Evolutionary conservation across 2,888 invertebrate genomes (phyloP), one percentile per base, ranked within the genome.

Genomic region (Drosophila meridionalis): DNA sequence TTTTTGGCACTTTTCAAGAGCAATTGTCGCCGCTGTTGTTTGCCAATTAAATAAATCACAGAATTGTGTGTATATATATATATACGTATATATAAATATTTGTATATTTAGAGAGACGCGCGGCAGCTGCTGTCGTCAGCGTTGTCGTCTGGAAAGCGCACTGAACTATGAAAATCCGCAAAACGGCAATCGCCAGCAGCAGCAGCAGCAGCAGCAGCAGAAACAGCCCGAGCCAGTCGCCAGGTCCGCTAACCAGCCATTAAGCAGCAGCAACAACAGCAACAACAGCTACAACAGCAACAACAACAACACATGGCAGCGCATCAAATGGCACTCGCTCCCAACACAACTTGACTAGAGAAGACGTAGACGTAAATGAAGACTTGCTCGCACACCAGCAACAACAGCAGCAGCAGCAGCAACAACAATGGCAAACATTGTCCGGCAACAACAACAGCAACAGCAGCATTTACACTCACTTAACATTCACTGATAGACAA

Each of bases 111-210:
- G 60, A 61, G 30, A 72, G 53, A 57, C 38, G 38, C 74, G 70
- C 73, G 57, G 79, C 52, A 52, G 62, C 50, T 69, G 74, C 75
- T 82, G 81, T 82, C 79, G 81, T 83, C 73, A 69, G 75, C 77
- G 76, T 73, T 70, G 78, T 83, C 90, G 89, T 81, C 87, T 83
- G 89, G 85, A 90, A 90, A 90, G 88, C 90, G 84, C 90, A 90
- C 90, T 89, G 88, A 89, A 87, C 87, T 90, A 88, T 89, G 90
- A 89, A 89, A 82, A 81, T 80, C 78, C 78, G 82, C 80, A 79
- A 58, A 45, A 69, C 74, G 67, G 72, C 72, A 77, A 80, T 77
- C 71, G 78, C 61, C 75, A 70, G 64, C 70, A 73, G 73, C 65
- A 71, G 64, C 68, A 65, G 68, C 68, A 70, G 62, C 73, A 52